These are phyloP conservation scores for Lamproptera curius DNA, from an alignment of 2,888 invertebrate species.

Conservation along the genomic window DNA sequence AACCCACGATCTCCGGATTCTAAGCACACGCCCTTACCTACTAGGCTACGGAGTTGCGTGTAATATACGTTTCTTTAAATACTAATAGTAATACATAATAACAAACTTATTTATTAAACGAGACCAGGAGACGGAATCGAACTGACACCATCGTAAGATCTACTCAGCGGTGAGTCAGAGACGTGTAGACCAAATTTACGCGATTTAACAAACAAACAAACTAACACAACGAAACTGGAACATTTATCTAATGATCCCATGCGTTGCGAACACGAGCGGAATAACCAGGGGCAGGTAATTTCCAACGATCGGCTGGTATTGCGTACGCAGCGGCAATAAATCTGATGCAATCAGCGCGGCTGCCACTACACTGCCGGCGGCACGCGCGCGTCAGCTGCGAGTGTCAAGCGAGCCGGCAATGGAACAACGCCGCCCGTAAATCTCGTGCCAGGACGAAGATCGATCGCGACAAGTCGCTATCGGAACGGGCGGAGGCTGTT, in stretches of 20 bases:
- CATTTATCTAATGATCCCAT: too few species aligned
- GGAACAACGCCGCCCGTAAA: constrained; percentile 52
- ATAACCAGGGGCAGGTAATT: not conserved
- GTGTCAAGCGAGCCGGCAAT: constrained; percentile 46
- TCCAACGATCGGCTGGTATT: constrained; percentile 2
- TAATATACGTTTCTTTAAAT: too few species aligned
- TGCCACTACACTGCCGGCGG: constrained; percentile 29
- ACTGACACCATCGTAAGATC: too few species aligned
- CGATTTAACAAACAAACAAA: too few species aligned
- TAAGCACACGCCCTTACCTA: too few species aligned
- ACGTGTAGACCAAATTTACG: too few species aligned
- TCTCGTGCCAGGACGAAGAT: constrained; percentile 54
- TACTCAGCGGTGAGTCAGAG: too few species aligned
- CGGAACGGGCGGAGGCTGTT: constrained; percentile 31
- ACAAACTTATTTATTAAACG: too few species aligned
- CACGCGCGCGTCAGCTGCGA: constrained; percentile 28
- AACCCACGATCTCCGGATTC: too few species aligned
- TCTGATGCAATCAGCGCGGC: constrained; percentile 29
- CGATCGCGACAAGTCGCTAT: constrained; percentile 43
- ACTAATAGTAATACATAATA: too few species aligned
- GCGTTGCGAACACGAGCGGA: not conserved
- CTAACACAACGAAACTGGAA: not conserved
- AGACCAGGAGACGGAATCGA: too few species aligned
- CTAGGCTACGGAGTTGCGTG: too few species aligned
- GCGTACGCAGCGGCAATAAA: constrained; percentile 27